These are phyloP conservation scores for Melanotaenia parkinsoni DNA, from an alignment of 2,797 vertebrate genomes.

Conservation along the genomic window DNA sequence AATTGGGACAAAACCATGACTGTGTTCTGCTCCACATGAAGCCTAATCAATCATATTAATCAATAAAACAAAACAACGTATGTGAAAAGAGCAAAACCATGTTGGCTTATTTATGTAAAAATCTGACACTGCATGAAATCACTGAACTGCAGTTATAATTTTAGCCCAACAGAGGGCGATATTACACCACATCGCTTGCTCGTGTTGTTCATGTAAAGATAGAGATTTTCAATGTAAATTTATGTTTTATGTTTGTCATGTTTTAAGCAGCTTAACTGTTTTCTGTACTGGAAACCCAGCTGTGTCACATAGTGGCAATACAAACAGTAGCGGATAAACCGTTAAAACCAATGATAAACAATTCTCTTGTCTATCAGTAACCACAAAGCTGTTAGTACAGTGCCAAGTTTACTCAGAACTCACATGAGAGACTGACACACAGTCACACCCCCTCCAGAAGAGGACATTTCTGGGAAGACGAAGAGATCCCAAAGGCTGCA, in stretches of 20 bases:
- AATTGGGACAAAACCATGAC: too few species aligned
- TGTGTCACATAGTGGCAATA: neutral
- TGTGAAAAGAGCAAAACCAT: too few species aligned
- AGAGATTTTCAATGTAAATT: too few species aligned
- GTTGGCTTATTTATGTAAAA: too few species aligned
- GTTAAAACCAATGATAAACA: neutral
- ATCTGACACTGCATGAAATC: too few species aligned
- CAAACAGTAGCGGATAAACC: neutral
- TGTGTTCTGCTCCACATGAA: too few species aligned
- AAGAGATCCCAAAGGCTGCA: conserved; percentile 19
- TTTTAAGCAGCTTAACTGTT: neutral
- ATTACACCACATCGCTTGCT: neutral
- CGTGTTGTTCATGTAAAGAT: neutral
- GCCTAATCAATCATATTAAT: too few species aligned
- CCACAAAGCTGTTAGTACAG: neutral
- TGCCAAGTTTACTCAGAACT: conserved; percentile 27
- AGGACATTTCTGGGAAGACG: conserved; percentile 26
- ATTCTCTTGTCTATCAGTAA: conserved; percentile 11
- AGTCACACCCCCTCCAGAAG: conserved; percentile 23
- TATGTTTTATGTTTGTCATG: neutral
- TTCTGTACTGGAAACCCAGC: neutral
- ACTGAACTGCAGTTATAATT: neutral
- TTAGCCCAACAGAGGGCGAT: conserved; percentile 63
- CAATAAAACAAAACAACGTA: too few species aligned
- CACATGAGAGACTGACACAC: conserved; percentile 20